phyloP scores from a whole-genome alignment of 2,113 vertebrate species.

The Oreochromis niloticus region DNA sequence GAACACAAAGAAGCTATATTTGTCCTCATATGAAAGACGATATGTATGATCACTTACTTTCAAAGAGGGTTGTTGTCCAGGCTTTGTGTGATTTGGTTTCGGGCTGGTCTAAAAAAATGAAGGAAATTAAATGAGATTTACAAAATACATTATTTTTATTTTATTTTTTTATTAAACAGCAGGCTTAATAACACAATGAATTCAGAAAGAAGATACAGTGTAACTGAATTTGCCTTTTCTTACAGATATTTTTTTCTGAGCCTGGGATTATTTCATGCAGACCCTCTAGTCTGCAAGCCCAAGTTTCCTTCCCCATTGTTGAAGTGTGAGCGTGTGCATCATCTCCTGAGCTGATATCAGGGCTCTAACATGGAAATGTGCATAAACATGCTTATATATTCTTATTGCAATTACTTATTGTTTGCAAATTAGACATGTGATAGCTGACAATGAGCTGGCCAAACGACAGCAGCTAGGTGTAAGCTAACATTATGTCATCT shows the following conservation, averaged over 20 bases:
- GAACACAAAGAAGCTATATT: not conserved
- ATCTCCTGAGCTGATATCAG: no score
- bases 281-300: not conserved
- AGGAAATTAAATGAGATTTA: not conserved
- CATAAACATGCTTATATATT: no score
- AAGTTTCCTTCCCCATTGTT: not conserved
- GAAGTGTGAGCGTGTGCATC: no score
- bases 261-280: not conserved
- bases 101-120: not conserved
- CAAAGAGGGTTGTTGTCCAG: not conserved
- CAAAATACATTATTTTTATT: not conserved
- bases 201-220: not conserved
- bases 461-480: no score
- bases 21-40: not conserved
- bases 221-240: not conserved
- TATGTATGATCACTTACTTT: not conserved
- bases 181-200: rapidly evolving
- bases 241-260: not conserved
- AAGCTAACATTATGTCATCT: no score
- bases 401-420: no score
- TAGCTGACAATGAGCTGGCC: no score
- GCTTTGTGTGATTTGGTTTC: not conserved
- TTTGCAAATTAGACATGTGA: no score
- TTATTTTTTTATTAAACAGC: not conserved
- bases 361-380: no score